A percentile compares a stretch with the other conserved stretches of the same genome.
Evolutionary conservation across 2,797 vertebrate genomes (phyloP).

Genomic region (Eupleurogrammus muticus): DNA sequence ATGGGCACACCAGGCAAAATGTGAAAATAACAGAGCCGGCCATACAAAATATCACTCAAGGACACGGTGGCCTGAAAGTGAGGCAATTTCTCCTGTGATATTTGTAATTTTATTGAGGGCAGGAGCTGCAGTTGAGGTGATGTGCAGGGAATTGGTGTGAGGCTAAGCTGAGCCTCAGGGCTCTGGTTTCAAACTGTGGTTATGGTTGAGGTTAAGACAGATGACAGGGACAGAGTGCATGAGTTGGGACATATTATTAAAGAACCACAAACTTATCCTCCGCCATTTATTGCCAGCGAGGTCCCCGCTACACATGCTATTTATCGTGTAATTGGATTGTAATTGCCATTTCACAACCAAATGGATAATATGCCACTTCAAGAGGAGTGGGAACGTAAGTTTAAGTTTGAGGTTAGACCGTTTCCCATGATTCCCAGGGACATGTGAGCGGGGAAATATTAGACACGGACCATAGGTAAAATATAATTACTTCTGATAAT

Average conservation of each 20-base stretch:
- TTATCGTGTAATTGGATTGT: slow-evolving; percentile 83
- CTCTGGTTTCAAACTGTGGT: slow-evolving; percentile 76
- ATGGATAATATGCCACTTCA: slow-evolving; percentile 71
- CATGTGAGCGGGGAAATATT: slow-evolving; percentile 61
- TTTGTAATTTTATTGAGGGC: slow-evolving; percentile 76
- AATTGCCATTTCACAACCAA: slow-evolving; percentile 79
- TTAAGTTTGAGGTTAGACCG: slow-evolving; percentile 47
- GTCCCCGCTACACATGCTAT: slow-evolving; percentile 72
- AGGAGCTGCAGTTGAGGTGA: slow-evolving; percentile 75
- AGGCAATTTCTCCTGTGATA: slow-evolving; percentile 72
- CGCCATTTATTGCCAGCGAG: slow-evolving; percentile 79
- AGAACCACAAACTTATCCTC: slow-evolving; percentile 80
- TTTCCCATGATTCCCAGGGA: slow-evolving; percentile 63
- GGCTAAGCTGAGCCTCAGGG: slow-evolving; percentile 62
- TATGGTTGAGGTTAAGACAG: slow-evolving; percentile 77
- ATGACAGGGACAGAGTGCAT: slow-evolving; percentile 81
- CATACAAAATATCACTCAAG: slow-evolving; percentile 57
- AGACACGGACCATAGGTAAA: slow-evolving; percentile 76
- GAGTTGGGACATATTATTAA: slow-evolving; percentile 80
- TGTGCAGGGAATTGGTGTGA: slow-evolving; percentile 68
- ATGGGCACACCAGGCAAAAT: slow-evolving; percentile 46
- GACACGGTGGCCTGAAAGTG: slow-evolving; percentile 59
- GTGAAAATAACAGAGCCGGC: slow-evolving; percentile 49
- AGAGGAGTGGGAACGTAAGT: slow-evolving; percentile 62
- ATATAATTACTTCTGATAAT: slow-evolving; percentile 77